Conservation (phyloP, 2,888 invertebrate species). For the Ornithoptera alexandrae region DNA sequence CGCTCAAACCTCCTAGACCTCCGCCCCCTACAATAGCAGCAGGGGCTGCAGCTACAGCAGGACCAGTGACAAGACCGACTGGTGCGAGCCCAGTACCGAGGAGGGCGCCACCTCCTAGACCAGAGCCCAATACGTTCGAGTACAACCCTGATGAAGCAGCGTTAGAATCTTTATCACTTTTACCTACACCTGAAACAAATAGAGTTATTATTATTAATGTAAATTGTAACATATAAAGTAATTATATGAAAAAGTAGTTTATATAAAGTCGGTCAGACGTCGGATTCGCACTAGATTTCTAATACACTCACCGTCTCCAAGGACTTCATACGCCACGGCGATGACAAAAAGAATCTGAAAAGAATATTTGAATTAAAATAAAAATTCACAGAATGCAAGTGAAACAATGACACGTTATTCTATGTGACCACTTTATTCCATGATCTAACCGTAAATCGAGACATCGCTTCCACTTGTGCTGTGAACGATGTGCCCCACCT, state of each 20-base stretch:
- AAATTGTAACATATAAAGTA: no score
- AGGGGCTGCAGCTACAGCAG: constrained; percentile 38
- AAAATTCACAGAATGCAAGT: neutral
- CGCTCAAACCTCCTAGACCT: constrained; percentile 27
- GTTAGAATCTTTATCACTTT: constrained; percentile 48
- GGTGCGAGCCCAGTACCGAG: constrained; percentile 35
- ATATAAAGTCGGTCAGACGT: no score
- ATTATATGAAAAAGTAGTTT: no score
- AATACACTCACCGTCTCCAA: constrained; percentile 59
- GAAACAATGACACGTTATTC: neutral
- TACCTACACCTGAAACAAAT: constrained; percentile 37
- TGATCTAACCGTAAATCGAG: constrained; percentile 67
- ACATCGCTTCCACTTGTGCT: constrained; percentile 53
- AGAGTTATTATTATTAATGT: neutral
- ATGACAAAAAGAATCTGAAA: constrained; percentile 72
- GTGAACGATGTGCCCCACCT: constrained; percentile 50
- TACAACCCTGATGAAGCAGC: constrained; percentile 25
- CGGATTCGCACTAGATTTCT: neutral
- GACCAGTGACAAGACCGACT: constrained; percentile 39
- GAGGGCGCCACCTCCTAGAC: constrained; percentile 36
- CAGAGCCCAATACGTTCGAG: constrained; percentile 30
- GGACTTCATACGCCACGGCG: constrained; percentile 66
- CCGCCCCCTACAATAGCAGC: constrained; percentile 28
- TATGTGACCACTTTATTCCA: neutral
- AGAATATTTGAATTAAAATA: neutral